Evolutionary conservation across 1,140 invertebrate species (phyloP).

Genomic region (Diabrotica undecimpunctata): DNA sequence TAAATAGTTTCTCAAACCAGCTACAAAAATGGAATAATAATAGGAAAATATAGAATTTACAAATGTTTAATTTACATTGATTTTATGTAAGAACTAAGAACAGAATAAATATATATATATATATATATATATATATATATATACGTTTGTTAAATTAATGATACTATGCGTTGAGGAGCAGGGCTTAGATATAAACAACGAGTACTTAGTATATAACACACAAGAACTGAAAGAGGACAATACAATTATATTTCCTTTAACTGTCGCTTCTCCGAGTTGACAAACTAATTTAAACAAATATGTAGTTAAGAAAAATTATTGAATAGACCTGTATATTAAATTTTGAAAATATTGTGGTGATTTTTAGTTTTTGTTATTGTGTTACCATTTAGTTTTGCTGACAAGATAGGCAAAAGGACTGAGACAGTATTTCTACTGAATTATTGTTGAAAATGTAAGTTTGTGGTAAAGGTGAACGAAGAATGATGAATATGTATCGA

Average conservation of each 20-base stretch:
- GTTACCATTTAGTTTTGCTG: background rate
- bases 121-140: no score
- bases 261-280: background rate
- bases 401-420: background rate
- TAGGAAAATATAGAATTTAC: no score
- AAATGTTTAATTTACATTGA: no score
- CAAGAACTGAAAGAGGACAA: no score
- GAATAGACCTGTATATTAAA: background rate
- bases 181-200: no score
- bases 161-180: no score
- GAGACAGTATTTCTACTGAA: slow-evolving; percentile 2
- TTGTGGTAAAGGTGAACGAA: background rate
- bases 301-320: background rate
- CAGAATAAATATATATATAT: no score
- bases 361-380: background rate
- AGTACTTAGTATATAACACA: no score
- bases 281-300: background rate
- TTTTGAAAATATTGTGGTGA: background rate
- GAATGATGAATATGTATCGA: background rate
- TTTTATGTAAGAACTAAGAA: no score
- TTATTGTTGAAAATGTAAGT: background rate
- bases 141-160: no score
- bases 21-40: no score
- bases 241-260: background rate
- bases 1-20: no score